Base-by-base conservation (phyloP, 2,888 invertebrate species). In the Phoronis australis region DNA sequence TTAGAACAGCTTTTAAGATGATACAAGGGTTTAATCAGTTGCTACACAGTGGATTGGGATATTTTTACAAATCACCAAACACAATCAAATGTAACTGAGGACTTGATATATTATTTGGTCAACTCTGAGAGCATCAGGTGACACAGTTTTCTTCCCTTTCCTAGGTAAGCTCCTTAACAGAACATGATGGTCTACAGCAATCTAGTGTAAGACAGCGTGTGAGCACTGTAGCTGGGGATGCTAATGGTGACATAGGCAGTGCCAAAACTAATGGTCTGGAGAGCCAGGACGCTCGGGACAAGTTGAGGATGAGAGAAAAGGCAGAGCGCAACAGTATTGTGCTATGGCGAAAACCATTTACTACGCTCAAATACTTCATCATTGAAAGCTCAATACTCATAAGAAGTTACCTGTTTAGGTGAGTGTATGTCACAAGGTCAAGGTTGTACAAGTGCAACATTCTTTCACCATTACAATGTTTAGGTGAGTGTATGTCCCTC, bases 341-440 rank as follows among this genome's bases (percentile, higher is more conserved):
- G 56, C 77, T 93, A 58, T 90, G 90, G 90, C 83, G 86, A 69
- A 82, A 83, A 65, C 92, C 93, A 6, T 62, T 90, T 54, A 82
- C 81, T 66, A 91, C 91, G 2, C 69, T 88, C 52, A 85, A 87
- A 71, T 92, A 88, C 79, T 90, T 87, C 79, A 77, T 83, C 66
- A 82, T 83, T 68, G 91, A 93, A 81, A 79, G 86, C 58, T 77
- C 83, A 51, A 81, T 84, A 68, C 80, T 88, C 65, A 77, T 83
- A 65, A 81, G 79, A 59, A 81, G 80, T 45, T 82, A 82, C 71
- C 80, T 81, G 60, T 77, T 73, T 69, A 82, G 82, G 85, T 85
- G 72, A 79, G 79, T 69, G 21, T 25, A 26, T 31, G 15, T 6
- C 26, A n/a, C 37, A 21, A 20, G 25, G 3, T 4, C 12, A n/a